A percentile compares a stretch with the other conserved stretches of the same genome.
phyloP scores from a whole-genome alignment of 2,797 vertebrate genomes.

The Myotis vivesi region DNA sequence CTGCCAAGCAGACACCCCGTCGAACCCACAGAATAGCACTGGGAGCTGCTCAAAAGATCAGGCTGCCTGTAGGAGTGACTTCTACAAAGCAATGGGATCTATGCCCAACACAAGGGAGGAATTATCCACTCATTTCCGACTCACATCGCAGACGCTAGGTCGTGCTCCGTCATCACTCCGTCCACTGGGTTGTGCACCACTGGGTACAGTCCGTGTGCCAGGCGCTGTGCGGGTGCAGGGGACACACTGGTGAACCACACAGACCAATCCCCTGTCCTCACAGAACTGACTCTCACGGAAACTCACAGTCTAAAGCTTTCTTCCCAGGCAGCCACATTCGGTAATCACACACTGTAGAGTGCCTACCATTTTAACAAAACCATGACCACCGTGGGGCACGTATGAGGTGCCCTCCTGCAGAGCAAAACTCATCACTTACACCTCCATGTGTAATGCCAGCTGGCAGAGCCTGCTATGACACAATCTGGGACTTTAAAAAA shows the following conservation, averaged over 20 bases:
- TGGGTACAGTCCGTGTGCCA: rapidly evolving
- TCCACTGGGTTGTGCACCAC: background rate
- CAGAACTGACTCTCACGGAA: rapidly evolving
- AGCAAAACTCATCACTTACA: background rate
- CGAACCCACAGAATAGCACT: rapidly evolving
- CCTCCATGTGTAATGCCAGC: background rate
- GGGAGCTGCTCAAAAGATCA: background rate
- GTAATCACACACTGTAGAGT: rapidly evolving
- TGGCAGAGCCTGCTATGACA: background rate
- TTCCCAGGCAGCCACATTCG: rapidly evolving
- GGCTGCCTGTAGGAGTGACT: rapidly evolving
- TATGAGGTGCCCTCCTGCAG: background rate
- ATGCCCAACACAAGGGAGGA: background rate
- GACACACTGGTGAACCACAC: background rate
- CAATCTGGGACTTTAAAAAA: background rate
- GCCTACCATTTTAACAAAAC: background rate
- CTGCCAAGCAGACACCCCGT: background rate
- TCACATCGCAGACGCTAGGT: rapidly evolving
- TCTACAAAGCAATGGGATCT: background rate
- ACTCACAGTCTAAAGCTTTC: background rate
- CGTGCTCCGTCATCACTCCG: rapidly evolving
- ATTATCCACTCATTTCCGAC: background rate
- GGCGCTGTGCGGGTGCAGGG: background rate
- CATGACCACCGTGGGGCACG: background rate
- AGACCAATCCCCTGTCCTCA: background rate